phyloP scores from a whole-genome alignment of 1,140 invertebrate genomes.

The Phymastichus coffea region DNA sequence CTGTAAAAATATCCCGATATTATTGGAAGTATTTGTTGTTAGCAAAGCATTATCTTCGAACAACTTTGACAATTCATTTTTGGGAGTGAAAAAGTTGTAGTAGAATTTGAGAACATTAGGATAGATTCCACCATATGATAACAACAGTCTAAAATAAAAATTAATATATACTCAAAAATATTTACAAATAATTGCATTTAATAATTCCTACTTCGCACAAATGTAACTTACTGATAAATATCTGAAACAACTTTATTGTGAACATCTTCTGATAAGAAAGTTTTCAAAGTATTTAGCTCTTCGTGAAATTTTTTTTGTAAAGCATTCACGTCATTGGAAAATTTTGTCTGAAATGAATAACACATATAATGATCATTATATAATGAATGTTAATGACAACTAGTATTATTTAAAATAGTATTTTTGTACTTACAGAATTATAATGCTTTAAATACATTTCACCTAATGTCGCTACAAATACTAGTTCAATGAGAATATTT shows the following conservation, averaged over 20 bases:
- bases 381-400: not conserved
- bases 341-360: slow-evolving; percentile 41
- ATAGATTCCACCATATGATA: slow-evolving; percentile 17
- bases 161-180: too few relatives aligned
- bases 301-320: slow-evolving; percentile 24
- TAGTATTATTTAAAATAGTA: too few relatives aligned
- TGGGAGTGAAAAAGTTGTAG: not conserved
- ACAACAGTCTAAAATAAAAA: slow-evolving; percentile 17
- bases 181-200: too few relatives aligned
- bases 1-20: slow-evolving; percentile 16
- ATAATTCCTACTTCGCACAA: too few relatives aligned
- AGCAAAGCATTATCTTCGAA: not conserved
- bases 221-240: slow-evolving; percentile 9
- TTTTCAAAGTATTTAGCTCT: slow-evolving; percentile 22
- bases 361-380: slow-evolving; percentile 7
- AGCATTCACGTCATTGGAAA: slow-evolving; percentile 34
- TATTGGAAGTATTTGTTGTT: not conserved
- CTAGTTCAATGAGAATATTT: slow-evolving; percentile 34
- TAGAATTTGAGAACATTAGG: slow-evolving; percentile 18
- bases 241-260: slow-evolving; percentile 10
- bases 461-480: slow-evolving; percentile 38
- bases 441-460: slow-evolving; percentile 43
- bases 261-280: slow-evolving; percentile 14
- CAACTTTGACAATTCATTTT: not conserved
- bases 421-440: slow-evolving; percentile 40